Conservation (phyloP, 1,140 invertebrate species). For the Micrasema minimum region DNA sequence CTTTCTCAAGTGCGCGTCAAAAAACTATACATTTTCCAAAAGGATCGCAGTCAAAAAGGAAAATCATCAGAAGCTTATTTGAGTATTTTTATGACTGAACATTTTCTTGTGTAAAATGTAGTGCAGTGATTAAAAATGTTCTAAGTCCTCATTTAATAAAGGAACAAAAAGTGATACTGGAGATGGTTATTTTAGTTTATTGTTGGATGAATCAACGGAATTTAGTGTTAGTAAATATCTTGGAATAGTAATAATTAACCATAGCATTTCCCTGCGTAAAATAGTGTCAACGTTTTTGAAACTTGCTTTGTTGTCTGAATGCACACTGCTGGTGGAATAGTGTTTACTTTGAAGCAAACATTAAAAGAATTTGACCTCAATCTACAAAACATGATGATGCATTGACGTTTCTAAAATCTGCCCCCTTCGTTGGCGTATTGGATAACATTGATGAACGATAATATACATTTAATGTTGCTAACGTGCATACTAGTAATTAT, state of each 20-base stretch:
- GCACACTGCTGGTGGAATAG: no score
- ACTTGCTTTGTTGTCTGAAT: no score
- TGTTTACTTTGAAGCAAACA: no score
- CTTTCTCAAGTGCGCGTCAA: neutral
- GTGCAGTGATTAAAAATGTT: neutral
- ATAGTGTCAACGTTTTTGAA: no score
- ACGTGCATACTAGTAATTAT: no score
- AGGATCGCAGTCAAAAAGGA: neutral
- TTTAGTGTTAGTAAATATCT: neutral
- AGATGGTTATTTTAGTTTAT: neutral
- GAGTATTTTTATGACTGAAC: neutral
- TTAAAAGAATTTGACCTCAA: no score
- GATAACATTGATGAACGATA: no score
- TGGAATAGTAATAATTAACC: constrained; percentile 12
- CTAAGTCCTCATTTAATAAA: neutral
- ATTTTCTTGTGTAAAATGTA: no score
- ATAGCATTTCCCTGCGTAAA: neutral
- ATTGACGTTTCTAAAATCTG: no score
- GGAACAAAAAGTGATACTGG: neutral
- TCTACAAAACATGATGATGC: no score
- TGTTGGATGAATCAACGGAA: neutral
- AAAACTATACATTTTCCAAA: neutral
- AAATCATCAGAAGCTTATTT: neutral
- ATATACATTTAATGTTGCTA: no score
- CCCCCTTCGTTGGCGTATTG: no score